Base-by-base conservation (phyloP, 2,113 vertebrate species). In the Notothenia coriiceps region DNA sequence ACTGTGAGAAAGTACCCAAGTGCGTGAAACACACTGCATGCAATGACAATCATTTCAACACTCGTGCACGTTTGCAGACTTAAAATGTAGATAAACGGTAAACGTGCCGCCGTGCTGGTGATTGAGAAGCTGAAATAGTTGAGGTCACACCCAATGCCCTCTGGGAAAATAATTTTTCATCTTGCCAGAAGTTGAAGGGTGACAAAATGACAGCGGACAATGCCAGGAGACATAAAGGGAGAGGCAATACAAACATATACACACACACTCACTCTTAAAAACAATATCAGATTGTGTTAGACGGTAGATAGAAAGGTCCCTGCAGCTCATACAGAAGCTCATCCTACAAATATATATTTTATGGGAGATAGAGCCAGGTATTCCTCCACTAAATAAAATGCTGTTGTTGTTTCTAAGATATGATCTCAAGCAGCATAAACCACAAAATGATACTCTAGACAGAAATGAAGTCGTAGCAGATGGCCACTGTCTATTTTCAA, bases 141-240 rank as follows among this genome's bases (percentile, higher is more conserved):
- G 25, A 67, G 70, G 71, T 88, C 83, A 83, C 88, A 83, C 80
- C 83, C 82, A 72, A 33, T 49, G 33, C 68, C 59, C 47, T 47
- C 0, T 0, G 25, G 70, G 69, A 68, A 89, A 86, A 78, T 70
- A 1, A 49, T 79, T 85, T 82, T 84, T 69, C 80, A 77, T 80
- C 22, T 60, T 61, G 50, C 25, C 68, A 76, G 52, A 74, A 85
- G 69, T 69, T 40, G 61, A 77, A 25, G 18, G 44, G 54, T 66
- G 64, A 76, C 22, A 77, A 60, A 51, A 44, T 63, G 61, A 88
- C 79, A 86, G 63, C 4, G 14, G 0, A 57, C 52, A 71, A 10
- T 18, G 29, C 33, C 54, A 51, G 14, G 20, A 76, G 52, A 74
- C 60, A 46, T 56, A 65, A 49, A 54, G 10, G 18, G 54, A 66